These are phyloP conservation scores for Neolamprologus kungweensis DNA, from an alignment of 2,113 vertebrate species.

Conservation along the genomic window DNA sequence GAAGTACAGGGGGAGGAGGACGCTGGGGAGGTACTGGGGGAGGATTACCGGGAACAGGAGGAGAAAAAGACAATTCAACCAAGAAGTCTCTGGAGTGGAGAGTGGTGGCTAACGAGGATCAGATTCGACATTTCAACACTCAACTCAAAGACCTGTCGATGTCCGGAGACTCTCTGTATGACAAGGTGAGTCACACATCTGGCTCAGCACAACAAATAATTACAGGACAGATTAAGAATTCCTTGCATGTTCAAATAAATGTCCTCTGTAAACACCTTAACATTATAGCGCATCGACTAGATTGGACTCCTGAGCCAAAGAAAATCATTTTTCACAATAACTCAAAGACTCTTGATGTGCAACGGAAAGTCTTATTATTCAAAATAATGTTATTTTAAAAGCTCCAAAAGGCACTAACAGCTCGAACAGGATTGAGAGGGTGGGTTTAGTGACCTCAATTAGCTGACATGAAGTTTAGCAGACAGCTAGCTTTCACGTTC, in stretches of 20 bases:
- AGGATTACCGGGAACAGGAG: constrained; percentile 5
- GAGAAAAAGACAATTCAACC: constrained; percentile 27
- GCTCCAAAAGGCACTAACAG: not conserved
- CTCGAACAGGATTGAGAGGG: not conserved
- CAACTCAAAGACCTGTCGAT: constrained; percentile 72
- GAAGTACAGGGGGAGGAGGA: not conserved
- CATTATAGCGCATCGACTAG: not conserved
- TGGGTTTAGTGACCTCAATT: not conserved
- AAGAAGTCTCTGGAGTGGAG: constrained; percentile 76
- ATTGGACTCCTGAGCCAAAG: not conserved
- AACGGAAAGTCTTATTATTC: not conserved
- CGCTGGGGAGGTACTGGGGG: not conserved
- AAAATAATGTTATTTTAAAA: not conserved
- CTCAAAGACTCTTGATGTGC: not conserved
- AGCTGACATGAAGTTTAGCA: not conserved
- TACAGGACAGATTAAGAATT: not conserved
- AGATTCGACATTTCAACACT: constrained; percentile 72
- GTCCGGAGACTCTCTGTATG: constrained; percentile 70
- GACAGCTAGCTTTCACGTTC: not conserved
- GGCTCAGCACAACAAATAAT: not conserved
- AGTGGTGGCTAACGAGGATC: constrained; percentile 73
- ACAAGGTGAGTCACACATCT: constrained; percentile 28
- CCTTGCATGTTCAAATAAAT: not conserved
- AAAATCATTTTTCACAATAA: not conserved
- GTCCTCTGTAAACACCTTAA: not conserved